Percentiles rank a stretch among this genome's conserved stretches.
phyloP scores from a whole-genome alignment of 2,113 vertebrate species.

The Hypanus sabinus region DNA sequence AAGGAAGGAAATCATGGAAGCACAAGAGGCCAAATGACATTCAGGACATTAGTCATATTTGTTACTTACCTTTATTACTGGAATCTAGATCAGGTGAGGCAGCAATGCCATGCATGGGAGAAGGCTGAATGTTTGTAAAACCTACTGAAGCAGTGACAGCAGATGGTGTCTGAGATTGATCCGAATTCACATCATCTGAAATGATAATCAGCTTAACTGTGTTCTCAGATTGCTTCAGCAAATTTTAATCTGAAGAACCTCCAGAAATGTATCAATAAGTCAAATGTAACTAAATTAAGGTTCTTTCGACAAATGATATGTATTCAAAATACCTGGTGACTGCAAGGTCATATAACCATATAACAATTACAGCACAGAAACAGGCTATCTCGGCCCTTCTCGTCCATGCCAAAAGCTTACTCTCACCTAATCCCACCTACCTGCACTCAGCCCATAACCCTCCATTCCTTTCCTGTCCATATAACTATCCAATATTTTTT shows the following conservation, averaged over 20 bases:
- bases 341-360: no score
- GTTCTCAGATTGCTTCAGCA: slow-evolving; percentile 62
- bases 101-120: slow-evolving; percentile 33
- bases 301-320: not conserved
- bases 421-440: no score
- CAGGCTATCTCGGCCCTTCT: no score
- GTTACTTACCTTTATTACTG: slow-evolving; percentile 17
- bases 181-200: slow-evolving; percentile 49
- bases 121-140: slow-evolving; percentile 45
- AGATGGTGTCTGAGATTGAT: slow-evolving; percentile 40
- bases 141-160: slow-evolving; percentile 44
- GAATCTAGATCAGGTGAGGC: not conserved
- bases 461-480: no score
- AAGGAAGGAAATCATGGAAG: not conserved
- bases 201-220: slow-evolving; percentile 65
- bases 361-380: no score
- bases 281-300: not conserved
- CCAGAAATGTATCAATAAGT: not conserved
- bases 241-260: slow-evolving; percentile 60
- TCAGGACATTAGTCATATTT: not conserved
- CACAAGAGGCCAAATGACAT: not conserved
- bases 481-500: no score
- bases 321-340: no score
- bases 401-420: no score
- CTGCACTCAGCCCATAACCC: no score